phyloP scores from a whole-genome alignment of 2,888 invertebrate species.

The Teleogryllus oceanicus region DNA sequence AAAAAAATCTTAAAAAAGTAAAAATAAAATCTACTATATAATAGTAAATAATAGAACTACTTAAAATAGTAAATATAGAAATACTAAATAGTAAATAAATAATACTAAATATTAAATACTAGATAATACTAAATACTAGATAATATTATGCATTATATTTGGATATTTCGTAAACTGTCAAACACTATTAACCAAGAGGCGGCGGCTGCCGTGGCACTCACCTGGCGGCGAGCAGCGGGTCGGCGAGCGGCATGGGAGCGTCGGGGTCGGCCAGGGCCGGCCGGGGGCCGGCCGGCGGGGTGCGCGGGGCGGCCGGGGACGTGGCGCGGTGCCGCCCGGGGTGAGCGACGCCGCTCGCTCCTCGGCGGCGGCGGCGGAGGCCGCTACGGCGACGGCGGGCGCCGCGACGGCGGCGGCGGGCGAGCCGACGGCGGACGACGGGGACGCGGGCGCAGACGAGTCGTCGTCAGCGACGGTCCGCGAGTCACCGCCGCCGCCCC shows the following conservation, averaged over 20 bases:
- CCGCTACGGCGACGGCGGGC: not conserved
- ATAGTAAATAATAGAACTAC: no score
- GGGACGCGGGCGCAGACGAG: slow-evolving; percentile 47
- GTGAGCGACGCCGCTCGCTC: not conserved
- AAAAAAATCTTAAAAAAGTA: no score
- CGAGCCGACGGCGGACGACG: slow-evolving; percentile 49
- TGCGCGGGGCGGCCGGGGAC: slow-evolving; percentile 42
- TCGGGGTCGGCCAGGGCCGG: slow-evolving; percentile 48
- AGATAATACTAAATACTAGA: no score
- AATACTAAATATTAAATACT: no score
- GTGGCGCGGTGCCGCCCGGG: not conserved
- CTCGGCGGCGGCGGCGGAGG: not conserved
- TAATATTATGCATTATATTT: no score
- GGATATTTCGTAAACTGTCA: no score
- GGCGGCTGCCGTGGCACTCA: no score
- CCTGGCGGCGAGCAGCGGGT: slow-evolving; percentile 1
- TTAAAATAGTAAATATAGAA: no score
- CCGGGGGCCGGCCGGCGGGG: slow-evolving; percentile 50
- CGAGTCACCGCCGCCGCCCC: slow-evolving; percentile 50
- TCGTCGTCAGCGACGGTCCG: slow-evolving; percentile 47
- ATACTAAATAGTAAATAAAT: no score
- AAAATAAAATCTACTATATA: no score
- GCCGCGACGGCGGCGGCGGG: slow-evolving; percentile 33
- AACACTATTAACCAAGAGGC: no score
- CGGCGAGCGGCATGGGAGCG: slow-evolving; percentile 44